Evolutionary conservation across 2,797 vertebrate genomes (phyloP).

Genomic region (Australoheros facetus): DNA sequence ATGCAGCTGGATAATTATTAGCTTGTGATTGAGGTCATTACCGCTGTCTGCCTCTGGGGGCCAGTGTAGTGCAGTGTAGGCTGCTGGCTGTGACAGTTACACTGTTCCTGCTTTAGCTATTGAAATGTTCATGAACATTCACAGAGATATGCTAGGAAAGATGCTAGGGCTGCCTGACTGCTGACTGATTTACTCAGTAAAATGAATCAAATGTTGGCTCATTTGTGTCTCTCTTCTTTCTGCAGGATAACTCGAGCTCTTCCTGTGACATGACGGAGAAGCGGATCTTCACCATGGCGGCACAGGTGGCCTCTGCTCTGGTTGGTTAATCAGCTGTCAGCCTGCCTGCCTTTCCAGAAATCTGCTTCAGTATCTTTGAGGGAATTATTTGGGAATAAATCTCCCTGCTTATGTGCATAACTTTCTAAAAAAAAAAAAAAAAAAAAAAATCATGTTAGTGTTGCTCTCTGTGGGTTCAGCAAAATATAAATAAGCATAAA

Average conservation of each 20-base stretch:
- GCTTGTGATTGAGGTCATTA: neutral
- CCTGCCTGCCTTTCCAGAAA: neutral
- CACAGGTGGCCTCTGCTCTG: constrained; percentile 89
- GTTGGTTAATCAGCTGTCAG: constrained; percentile 73
- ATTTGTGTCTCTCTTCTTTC: neutral
- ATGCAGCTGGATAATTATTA: neutral
- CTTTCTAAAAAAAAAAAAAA: too few species aligned
- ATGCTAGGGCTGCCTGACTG: neutral
- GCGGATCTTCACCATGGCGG: constrained; percentile 86
- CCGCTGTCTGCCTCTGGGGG: neutral
- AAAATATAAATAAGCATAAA: neutral
- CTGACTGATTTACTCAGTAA: too few species aligned
- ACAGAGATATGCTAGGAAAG: neutral
- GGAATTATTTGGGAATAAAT: neutral
- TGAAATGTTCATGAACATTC: neutral
- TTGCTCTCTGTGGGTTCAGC: neutral
- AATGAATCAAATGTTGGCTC: neutral
- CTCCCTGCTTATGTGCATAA: too few species aligned
- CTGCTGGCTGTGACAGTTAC: neutral
- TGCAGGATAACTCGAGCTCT: constrained; percentile 79
- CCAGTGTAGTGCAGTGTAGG: neutral
- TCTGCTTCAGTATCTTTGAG: neutral
- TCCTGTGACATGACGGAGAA: constrained; percentile 88
- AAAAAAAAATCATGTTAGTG: neutral
- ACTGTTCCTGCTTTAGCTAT: neutral